Evolutionary conservation across 2,797 vertebrate genomes (phyloP).

Genomic region (Pitangus sulphuratus): DNA sequence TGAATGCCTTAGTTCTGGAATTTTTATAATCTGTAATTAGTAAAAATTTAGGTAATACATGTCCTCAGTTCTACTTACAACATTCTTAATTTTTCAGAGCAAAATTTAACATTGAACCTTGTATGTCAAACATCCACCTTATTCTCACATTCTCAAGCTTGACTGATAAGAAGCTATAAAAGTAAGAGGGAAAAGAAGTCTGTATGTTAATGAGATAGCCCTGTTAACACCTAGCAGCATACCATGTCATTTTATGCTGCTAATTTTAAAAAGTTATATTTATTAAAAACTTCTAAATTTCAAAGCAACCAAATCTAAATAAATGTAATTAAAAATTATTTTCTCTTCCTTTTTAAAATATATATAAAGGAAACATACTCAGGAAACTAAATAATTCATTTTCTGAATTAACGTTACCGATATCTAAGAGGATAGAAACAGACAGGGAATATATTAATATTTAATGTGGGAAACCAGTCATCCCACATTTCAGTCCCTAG

Average conservation of each 20-base stretch:
- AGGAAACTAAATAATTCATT: background rate
- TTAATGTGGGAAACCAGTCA: background rate
- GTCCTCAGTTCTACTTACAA: background rate
- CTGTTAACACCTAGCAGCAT: background rate
- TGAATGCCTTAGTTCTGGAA: background rate
- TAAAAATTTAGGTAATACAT: background rate
- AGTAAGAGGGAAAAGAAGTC: background rate
- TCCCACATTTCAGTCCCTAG: background rate
- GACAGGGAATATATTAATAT: background rate
- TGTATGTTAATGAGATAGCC: background rate
- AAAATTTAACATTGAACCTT: background rate
- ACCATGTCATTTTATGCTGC: background rate
- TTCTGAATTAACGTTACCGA: background rate
- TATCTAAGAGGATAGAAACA: background rate
- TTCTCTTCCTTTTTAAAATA: background rate
- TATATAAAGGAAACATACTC: accelerated
- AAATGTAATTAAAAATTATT: background rate
- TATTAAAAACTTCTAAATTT: background rate
- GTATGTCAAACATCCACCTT: background rate
- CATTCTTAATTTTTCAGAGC: background rate
- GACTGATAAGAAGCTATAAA: background rate
- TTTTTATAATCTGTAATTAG: background rate
- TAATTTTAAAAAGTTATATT: background rate
- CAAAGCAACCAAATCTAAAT: background rate
- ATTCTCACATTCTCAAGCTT: background rate